phyloP scores from a whole-genome alignment of 2,888 invertebrate genomes.

The Osmoderma eremita region DNA sequence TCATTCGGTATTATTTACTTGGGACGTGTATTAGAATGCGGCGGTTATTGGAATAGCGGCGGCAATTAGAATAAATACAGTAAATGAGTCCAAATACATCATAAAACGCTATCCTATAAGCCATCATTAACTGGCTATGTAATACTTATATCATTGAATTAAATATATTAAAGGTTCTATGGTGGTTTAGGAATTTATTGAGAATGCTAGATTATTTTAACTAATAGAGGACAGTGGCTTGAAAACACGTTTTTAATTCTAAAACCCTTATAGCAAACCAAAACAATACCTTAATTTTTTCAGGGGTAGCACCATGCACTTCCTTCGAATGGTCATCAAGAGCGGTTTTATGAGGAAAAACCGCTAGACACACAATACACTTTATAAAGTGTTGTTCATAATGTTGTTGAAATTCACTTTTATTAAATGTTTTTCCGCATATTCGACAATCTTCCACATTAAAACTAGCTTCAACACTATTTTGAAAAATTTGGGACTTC shows the following conservation, averaged over 20 bases:
- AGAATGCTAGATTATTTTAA: no score
- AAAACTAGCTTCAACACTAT: constrained; percentile 24
- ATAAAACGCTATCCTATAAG: no score
- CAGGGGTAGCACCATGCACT: constrained; percentile 50
- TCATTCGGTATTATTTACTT: no score
- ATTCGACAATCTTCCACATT: constrained; percentile 57
- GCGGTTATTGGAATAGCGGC: no score
- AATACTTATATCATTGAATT: no score
- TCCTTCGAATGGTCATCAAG: constrained; percentile 59
- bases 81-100: no score
- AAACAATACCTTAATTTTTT: constrained; percentile 45
- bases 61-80: no score
- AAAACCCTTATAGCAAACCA: not conserved
- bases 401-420: constrained; percentile 60
- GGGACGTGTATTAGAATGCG: no score
- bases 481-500: constrained; percentile 18
- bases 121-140: no score
- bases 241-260: no score
- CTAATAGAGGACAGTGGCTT: no score
- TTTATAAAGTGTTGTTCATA: constrained; percentile 62
- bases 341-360: constrained; percentile 64
- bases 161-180: no score
- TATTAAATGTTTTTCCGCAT: constrained; percentile 60
- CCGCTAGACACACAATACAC: constrained; percentile 62
- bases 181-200: not conserved